phyloP scores from a whole-genome alignment of 2,888 invertebrate species.

The Phorcus lineatus region DNA sequence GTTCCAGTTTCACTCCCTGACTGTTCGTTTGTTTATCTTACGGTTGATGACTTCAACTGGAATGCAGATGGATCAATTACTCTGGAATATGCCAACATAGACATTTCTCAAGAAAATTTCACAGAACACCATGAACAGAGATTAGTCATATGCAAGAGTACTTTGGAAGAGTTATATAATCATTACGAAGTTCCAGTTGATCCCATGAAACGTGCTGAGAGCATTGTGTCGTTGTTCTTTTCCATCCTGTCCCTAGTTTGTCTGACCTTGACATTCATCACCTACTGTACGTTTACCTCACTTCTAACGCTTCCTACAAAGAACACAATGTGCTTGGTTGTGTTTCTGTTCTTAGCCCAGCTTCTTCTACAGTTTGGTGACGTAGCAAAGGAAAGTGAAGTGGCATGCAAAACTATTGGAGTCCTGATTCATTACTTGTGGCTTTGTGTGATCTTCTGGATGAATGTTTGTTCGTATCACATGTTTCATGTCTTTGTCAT shows the following conservation, averaged over 20 bases:
- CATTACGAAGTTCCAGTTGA: background rate
- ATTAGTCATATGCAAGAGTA: background rate
- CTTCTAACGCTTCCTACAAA: slow-evolving; percentile 40
- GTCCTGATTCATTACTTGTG: slow-evolving; percentile 39
- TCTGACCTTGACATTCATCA: slow-evolving; percentile 38
- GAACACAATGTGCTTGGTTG: slow-evolving; percentile 40
- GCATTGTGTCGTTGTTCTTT: slow-evolving; percentile 24
- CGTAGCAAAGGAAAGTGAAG: background rate
- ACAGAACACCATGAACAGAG: background rate
- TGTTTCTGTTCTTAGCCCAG: slow-evolving; percentile 34
- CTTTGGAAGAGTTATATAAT: background rate
- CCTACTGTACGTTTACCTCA: slow-evolving; percentile 30
- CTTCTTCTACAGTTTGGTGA: slow-evolving; percentile 29
- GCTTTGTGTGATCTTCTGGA: slow-evolving; percentile 38
- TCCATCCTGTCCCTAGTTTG: slow-evolving; percentile 30
- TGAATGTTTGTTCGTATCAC: slow-evolving; percentile 43
- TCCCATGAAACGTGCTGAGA: background rate
- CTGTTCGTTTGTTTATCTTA: background rate
- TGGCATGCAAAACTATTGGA: slow-evolving; percentile 34
- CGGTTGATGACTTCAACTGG: background rate
- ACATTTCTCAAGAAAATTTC: slow-evolving; percentile 1
- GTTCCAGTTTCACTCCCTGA: background rate
- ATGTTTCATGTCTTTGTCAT: slow-evolving; percentile 39
- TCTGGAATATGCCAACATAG: background rate
- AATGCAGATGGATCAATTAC: background rate